Evolutionary conservation across 2,888 invertebrate species (phyloP).

Genomic region (Strigamia transsilvanica): DNA sequence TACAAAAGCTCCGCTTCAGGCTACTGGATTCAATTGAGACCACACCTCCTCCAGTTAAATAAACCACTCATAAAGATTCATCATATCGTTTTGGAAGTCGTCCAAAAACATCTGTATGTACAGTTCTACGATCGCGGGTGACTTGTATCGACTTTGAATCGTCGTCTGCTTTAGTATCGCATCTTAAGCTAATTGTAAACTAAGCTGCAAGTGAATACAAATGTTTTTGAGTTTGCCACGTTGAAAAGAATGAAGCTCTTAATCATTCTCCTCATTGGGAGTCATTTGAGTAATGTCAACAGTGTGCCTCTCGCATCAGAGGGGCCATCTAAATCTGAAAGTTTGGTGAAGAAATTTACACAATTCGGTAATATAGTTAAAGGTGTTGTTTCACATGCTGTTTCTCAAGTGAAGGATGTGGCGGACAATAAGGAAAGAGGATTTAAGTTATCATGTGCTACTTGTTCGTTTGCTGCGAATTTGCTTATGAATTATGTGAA

Average conservation of each 20-base stretch:
- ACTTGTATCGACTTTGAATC: background rate
- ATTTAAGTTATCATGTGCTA: conserved; percentile 14
- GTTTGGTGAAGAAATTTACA: background rate
- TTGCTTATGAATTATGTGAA: conserved; percentile 85
- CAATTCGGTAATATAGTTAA: conserved; percentile 13
- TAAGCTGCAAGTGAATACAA: background rate
- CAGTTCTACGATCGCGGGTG: background rate
- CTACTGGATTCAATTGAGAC: conserved; percentile 2
- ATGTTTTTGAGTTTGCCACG: background rate
- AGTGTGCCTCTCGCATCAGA: background rate
- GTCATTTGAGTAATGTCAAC: background rate
- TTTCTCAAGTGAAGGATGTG: background rate
- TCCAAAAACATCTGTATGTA: background rate
- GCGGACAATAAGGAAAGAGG: background rate
- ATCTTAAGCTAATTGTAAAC: background rate
- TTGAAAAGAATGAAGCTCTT: background rate
- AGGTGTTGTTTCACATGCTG: background rate
- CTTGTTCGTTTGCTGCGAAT: conserved; percentile 69
- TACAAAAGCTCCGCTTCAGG: background rate
- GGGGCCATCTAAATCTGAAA: background rate
- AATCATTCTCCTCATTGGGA: background rate
- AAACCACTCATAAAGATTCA: background rate
- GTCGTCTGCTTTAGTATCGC: conserved; percentile 1
- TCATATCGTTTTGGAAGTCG: conserved; percentile 1
- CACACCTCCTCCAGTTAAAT: conserved; percentile 9